phyloP scores from a whole-genome alignment of 2,113 vertebrate species.

The Bos taurus region ARS-UCD2.0 NC_037331.1:11380001-11380500 shows the following conservation, averaged over 20 bases:
- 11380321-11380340: neutral
- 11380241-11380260: neutral
- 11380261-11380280: neutral
- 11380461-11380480: neutral
- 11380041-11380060: neutral
- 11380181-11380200: constrained; percentile 35
- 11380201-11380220: constrained; percentile 46
- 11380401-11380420: neutral
- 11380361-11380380: neutral
- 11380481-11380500: neutral
- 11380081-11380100: neutral
- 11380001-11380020: neutral
- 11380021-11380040: constrained; percentile 23
- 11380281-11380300: neutral
- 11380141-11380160: neutral
- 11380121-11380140: neutral
- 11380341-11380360: neutral
- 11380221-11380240: constrained; percentile 42
- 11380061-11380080: neutral
- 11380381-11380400: neutral
- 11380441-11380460: neutral
- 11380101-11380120: constrained; percentile 14
- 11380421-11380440: neutral
- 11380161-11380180: constrained; percentile 51
- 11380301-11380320: neutral